A percentile compares a stretch with the other conserved stretches of the same genome.
phyloP scores from a whole-genome alignment of 2,888 invertebrate species.

The Podotricha telesiphe region DNA sequence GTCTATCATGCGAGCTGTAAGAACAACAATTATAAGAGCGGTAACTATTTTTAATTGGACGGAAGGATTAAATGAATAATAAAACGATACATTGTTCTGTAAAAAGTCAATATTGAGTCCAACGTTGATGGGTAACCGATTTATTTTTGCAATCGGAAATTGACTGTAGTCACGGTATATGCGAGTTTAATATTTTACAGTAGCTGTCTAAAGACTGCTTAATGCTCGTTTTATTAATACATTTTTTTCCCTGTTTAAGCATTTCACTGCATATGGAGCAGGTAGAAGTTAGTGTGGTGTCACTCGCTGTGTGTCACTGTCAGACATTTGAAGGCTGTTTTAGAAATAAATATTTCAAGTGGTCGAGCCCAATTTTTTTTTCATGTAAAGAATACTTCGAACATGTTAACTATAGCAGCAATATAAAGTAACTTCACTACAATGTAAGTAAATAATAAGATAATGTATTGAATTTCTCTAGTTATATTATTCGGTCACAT shows the following conservation, averaged over 20 bases:
- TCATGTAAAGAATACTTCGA: too few relatives aligned
- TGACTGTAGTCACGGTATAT: slow-evolving; percentile 53
- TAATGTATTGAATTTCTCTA: slow-evolving; percentile 44
- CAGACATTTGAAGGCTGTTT: too few relatives aligned
- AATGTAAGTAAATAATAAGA: slow-evolving; percentile 36
- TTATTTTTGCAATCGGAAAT: slow-evolving; percentile 57
- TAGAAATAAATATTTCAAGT: too few relatives aligned
- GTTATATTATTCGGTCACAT: slow-evolving; percentile 38
- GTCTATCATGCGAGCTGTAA: slow-evolving; percentile 63
- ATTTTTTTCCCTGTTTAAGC: neutral
- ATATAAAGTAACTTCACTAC: neutral
- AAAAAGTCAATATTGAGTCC: slow-evolving; percentile 57
- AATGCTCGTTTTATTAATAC: neutral
- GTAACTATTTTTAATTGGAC: slow-evolving; percentile 73
- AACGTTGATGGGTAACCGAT: slow-evolving; percentile 65
- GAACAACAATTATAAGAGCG: slow-evolving; percentile 66
- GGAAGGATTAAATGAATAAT: slow-evolving; percentile 70
- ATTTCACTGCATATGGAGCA: too few relatives aligned
- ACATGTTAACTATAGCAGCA: too few relatives aligned
- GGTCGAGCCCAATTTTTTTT: too few relatives aligned
- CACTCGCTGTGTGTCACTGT: too few relatives aligned
- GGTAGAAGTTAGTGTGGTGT: too few relatives aligned
- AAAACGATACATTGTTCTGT: slow-evolving; percentile 60
- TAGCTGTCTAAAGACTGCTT: slow-evolving; percentile 33
- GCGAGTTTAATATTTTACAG: slow-evolving; percentile 48